Evolutionary conservation across 2,113 vertebrate genomes (phyloP).

Genomic region (Regulus satrapa): DNA sequence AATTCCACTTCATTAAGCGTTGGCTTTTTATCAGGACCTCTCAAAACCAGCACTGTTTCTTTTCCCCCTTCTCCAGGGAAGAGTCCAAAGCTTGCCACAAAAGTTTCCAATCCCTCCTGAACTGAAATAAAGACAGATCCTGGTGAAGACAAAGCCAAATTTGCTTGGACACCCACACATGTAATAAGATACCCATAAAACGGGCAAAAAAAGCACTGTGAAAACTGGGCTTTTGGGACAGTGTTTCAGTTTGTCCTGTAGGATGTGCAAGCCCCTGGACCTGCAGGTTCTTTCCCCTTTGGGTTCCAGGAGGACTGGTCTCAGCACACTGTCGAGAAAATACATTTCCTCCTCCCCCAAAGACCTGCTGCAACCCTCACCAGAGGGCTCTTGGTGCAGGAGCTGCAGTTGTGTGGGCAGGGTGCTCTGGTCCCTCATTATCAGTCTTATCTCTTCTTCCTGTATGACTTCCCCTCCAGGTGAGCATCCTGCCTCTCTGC

Average conservation of each 20-base stretch:
- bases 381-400: not conserved
- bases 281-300: not conserved
- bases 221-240: not conserved
- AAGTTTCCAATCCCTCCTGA: not conserved
- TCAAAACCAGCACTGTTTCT: not conserved
- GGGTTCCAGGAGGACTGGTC: not conserved
- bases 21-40: not conserved
- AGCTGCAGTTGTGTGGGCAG: not conserved
- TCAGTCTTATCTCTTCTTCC: not conserved
- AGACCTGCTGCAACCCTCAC: not conserved
- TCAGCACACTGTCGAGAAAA: not conserved
- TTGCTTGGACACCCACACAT: not conserved
- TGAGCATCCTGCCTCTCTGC: not conserved
- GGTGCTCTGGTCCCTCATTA: not conserved
- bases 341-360: not conserved
- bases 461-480: not conserved
- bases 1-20: fast-evolving
- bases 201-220: not conserved
- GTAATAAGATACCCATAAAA: not conserved
- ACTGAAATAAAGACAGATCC: not conserved
- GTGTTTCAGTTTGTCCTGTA: fast-evolving
- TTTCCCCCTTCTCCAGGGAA: not conserved
- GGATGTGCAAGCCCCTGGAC: not conserved
- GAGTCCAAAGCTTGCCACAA: not conserved
- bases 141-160: not conserved